Evolutionary conservation across 2,888 invertebrate species (phyloP).

Genomic region (Hemicrepidius hirtus): DNA sequence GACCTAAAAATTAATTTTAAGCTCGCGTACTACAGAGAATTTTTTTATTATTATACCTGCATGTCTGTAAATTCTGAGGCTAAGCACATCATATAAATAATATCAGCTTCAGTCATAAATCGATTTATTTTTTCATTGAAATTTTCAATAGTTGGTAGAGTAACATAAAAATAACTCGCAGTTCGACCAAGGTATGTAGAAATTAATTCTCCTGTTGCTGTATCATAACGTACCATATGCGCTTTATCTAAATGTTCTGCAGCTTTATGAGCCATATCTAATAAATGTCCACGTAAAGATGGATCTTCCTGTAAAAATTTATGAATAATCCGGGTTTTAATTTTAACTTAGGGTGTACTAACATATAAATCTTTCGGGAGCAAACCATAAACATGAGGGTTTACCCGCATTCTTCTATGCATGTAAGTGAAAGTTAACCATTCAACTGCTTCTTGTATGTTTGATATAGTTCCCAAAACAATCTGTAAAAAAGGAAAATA

Average conservation of each 20-base stretch:
- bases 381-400: conserved; percentile 88
- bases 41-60: conserved; percentile 72
- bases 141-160: conserved; percentile 94
- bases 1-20: conserved; percentile 74
- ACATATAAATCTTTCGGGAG: conserved; percentile 42
- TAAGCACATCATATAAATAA: conserved; percentile 92
- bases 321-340: too few relatives aligned
- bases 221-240: conserved; percentile 94
- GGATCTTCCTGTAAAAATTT: conserved; percentile 80
- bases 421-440: conserved; percentile 99
- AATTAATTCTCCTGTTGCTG: conserved; percentile 86
- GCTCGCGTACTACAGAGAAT: too few relatives aligned
- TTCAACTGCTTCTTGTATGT: conserved; percentile 95
- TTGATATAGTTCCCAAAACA: conserved; percentile 96
- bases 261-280: conserved; percentile 85
- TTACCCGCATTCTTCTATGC: conserved; percentile 93
- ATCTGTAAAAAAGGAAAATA: conserved; percentile 74
- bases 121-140: conserved; percentile 89
- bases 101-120: conserved; percentile 89
- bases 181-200: conserved; percentile 94
- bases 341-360: conserved; percentile 19
- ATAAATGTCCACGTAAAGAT: conserved; percentile 84
- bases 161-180: conserved; percentile 98
- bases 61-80: conserved; percentile 97
- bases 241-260: conserved; percentile 93